phyloP scores from a whole-genome alignment of 2,888 invertebrate species.

The Apamea crenata region DNA sequence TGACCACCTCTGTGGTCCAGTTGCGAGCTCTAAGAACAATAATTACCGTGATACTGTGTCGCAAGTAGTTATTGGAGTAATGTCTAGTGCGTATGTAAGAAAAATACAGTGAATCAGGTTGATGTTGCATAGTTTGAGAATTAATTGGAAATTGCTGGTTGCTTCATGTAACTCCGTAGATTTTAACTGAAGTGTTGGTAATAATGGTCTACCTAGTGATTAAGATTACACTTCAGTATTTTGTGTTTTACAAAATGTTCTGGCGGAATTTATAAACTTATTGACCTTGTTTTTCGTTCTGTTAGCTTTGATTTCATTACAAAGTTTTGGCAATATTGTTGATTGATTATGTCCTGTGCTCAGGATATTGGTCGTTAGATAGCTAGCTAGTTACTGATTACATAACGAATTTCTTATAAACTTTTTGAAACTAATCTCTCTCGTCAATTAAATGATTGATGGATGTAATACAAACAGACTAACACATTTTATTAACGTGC shows the following conservation, averaged over 20 bases:
- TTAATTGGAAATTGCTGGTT: slow-evolving; percentile 39
- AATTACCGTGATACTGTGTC: slow-evolving; percentile 28
- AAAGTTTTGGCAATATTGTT: neutral
- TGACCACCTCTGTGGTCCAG: slow-evolving; percentile 29
- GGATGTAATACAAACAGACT: slow-evolving; percentile 35
- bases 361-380: neutral
- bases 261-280: slow-evolving; percentile 3
- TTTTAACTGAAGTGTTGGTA: slow-evolving; percentile 24
- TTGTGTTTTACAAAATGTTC: slow-evolving; percentile 40
- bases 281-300: slow-evolving; percentile 1
- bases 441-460: slow-evolving; percentile 40
- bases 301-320: neutral
- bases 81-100: slow-evolving; percentile 35
- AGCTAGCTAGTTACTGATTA: slow-evolving; percentile 4
- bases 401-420: slow-evolving; percentile 6
- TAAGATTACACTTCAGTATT: slow-evolving; percentile 28
- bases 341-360: slow-evolving; percentile 16
- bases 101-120: slow-evolving; percentile 32
- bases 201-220: slow-evolving; percentile 23
- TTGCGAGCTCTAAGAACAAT: slow-evolving; percentile 28
- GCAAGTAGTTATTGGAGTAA: slow-evolving; percentile 42
- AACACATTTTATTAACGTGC: slow-evolving; percentile 12
- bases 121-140: slow-evolving; percentile 26
- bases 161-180: slow-evolving; percentile 8
- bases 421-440: slow-evolving; percentile 4